These are phyloP conservation scores for Aphidius ervi DNA, from an alignment of 1,140 invertebrate genomes.

Conservation along the genomic window DNA sequence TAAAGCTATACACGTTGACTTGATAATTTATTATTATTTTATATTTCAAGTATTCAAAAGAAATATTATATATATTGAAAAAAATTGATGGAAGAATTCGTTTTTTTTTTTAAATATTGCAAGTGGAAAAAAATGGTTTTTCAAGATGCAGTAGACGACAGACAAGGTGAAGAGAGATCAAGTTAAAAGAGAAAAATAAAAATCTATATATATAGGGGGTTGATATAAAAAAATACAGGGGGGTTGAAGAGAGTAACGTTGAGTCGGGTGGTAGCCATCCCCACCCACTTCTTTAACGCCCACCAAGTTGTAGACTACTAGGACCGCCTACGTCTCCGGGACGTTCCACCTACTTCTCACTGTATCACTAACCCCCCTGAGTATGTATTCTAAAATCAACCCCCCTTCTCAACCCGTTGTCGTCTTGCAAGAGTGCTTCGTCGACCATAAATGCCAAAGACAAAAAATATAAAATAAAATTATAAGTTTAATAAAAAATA, in stretches of 20 bases:
- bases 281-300: constrained; percentile 51
- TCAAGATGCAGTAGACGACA: background rate
- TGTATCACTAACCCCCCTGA: constrained; percentile 28
- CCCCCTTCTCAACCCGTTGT: constrained; percentile 8
- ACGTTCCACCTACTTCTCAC: constrained; percentile 47
- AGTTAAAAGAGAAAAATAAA: background rate
- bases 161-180: background rate
- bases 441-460: constrained; percentile 36
- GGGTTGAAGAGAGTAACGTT: constrained; percentile 24
- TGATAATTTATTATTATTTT: too few relatives aligned
- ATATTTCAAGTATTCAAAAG: background rate
- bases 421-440: constrained; percentile 5
- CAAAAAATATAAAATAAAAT: constrained; percentile 22
- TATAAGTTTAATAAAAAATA: too few relatives aligned
- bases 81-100: too few relatives aligned
- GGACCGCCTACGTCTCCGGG: constrained; percentile 49
- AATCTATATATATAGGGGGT: background rate
- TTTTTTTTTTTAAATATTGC: background rate
- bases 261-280: constrained; percentile 37
- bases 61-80: background rate
- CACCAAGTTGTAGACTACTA: constrained; percentile 39
- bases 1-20: too few relatives aligned
- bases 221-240: background rate
- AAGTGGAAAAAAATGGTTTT: background rate
- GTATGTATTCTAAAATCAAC: constrained; percentile 22